Evolutionary conservation across 2,113 vertebrate genomes (phyloP).

Genomic region (Verasper variegatus): DNA sequence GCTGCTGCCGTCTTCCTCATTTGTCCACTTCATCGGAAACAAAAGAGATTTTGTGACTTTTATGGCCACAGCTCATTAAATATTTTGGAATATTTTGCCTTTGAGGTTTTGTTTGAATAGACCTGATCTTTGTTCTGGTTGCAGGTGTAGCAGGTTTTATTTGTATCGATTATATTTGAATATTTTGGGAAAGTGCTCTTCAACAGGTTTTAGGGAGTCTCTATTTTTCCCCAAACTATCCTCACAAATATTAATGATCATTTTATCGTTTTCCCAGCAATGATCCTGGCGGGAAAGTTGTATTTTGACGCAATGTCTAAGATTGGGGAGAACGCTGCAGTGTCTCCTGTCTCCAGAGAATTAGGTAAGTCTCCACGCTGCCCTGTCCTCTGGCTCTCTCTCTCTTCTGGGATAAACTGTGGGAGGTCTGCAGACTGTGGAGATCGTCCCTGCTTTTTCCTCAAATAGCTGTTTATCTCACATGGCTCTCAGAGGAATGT

Average conservation of each 20-base stretch:
- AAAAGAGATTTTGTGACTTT: not conserved
- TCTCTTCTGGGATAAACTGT: conserved; percentile 12
- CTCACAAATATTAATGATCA: conserved; percentile 33
- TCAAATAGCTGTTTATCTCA: conserved; percentile 13
- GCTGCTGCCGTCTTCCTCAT: not conserved
- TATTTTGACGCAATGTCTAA: conserved; percentile 97
- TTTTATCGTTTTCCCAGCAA: conserved; percentile 81
- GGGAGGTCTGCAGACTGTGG: conserved; percentile 11
- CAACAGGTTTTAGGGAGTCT: conserved; percentile 3
- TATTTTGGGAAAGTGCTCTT: not conserved
- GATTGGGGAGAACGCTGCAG: conserved; percentile 92
- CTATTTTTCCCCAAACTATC: not conserved
- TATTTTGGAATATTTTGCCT: not conserved
- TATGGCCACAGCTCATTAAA: not conserved
- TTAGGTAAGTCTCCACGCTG: conserved; percentile 86
- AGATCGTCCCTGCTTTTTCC: not conserved
- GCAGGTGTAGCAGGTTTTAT: not conserved
- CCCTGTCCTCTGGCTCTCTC: conserved; percentile 17
- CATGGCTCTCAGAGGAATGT: not conserved
- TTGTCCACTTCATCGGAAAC: not conserved
- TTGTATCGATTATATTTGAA: not conserved
- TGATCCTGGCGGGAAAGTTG: conserved; percentile 92
- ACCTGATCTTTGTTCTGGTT: not conserved
- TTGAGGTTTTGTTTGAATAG: not conserved
- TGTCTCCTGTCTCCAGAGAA: conserved; percentile 94